Percentiles rank a stretch among this genome's conserved stretches.
phyloP scores from a whole-genome alignment of 64 coral and sea anemone genomes.

The Acropora tenuis region DNA sequence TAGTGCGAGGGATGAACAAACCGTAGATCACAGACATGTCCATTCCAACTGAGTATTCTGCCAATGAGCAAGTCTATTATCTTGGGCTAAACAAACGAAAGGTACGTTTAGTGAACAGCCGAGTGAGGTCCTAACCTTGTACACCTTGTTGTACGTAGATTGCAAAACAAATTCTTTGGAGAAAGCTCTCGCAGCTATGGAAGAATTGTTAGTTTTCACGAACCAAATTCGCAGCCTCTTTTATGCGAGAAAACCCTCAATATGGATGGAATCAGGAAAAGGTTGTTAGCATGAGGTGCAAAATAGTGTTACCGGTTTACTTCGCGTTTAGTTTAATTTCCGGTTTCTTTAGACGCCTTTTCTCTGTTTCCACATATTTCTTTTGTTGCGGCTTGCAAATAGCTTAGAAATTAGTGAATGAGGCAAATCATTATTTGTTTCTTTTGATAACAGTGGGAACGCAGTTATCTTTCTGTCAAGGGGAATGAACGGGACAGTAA shows the following conservation, averaged over 20 bases:
- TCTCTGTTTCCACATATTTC: too few species aligned
- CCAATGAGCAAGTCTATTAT: constrained; percentile 10
- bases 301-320: too few species aligned
- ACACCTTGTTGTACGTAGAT: too few species aligned
- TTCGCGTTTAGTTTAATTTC: too few species aligned
- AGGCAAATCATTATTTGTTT: background rate
- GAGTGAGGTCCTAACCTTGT: too few species aligned
- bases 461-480: background rate
- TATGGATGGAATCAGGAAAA: background rate
- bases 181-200: background rate
- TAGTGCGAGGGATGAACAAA: background rate
- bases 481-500: background rate
- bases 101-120: background rate
- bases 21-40: background rate
- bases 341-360: too few species aligned
- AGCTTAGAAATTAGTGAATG: background rate
- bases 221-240: background rate
- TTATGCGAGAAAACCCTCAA: background rate
- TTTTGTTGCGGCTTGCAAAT: background rate
- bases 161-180: background rate
- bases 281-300: too few species aligned
- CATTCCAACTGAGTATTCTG: background rate
- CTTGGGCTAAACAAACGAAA: background rate
- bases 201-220: background rate
- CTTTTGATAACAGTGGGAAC: constrained; percentile 6